phyloP scores from a whole-genome alignment of 2,888 invertebrate genomes.

The Matsumyia berberina region DNA sequence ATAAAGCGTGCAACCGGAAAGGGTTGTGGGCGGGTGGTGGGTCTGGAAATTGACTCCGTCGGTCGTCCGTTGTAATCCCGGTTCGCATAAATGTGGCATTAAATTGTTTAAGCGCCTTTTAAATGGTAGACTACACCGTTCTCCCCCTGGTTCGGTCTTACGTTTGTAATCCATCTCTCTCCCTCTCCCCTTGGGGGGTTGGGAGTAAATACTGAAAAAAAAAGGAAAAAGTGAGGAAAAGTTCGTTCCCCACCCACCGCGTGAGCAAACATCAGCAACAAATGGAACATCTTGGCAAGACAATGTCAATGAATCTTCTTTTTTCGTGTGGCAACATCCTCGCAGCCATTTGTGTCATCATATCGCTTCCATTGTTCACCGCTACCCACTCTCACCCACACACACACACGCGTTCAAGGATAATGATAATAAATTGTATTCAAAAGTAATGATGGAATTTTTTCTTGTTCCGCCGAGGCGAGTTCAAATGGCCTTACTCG shows the following conservation, averaged over 20 bases:
- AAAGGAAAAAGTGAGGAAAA: constrained; percentile 45
- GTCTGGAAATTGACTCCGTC: constrained; percentile 63
- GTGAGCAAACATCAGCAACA: constrained; percentile 66
- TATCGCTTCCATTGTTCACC: constrained; percentile 75
- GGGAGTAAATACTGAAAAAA: background rate
- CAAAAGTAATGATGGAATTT: constrained; percentile 75
- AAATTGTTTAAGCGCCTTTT: constrained; percentile 76
- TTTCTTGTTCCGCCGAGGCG: constrained; percentile 39
- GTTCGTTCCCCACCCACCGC: background rate
- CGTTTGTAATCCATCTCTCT: constrained; percentile 64
- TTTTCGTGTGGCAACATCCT: constrained; percentile 60
- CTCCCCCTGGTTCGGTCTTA: background rate
- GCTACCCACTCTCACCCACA: no score
- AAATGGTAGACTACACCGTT: constrained; percentile 57
- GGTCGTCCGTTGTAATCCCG: constrained; percentile 66
- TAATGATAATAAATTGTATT: constrained; percentile 77
- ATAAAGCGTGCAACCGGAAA: constrained; percentile 66
- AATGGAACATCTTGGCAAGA: constrained; percentile 75
- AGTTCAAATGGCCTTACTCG: constrained; percentile 57
- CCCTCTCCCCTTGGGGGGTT: background rate
- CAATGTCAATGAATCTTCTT: constrained; percentile 75
- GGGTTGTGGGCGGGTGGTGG: constrained; percentile 58
- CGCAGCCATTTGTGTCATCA: constrained; percentile 76
- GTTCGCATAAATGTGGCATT: constrained; percentile 75
- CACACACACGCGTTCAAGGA: constrained; percentile 49